These are phyloP conservation scores for Mantis religiosa DNA, from an alignment of 2,888 invertebrate genomes.

Conservation along the genomic window DNA sequence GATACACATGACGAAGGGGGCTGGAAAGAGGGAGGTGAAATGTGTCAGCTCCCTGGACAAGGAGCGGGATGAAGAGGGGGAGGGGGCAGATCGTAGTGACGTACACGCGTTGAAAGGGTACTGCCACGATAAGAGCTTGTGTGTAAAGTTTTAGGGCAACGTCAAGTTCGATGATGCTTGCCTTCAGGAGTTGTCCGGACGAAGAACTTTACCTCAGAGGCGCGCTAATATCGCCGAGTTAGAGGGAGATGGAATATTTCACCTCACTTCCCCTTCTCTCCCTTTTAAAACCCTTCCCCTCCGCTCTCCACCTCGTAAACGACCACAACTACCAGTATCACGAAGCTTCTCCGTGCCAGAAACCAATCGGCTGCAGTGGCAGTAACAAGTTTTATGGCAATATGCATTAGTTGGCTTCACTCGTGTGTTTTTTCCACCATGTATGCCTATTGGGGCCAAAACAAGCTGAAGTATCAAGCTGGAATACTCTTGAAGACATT, in stretches of 20 bases:
- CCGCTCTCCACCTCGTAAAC: not conserved
- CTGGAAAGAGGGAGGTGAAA: not conserved
- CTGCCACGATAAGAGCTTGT: not conserved
- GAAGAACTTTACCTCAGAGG: not conserved
- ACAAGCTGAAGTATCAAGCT: not conserved
- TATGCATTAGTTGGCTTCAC: not conserved
- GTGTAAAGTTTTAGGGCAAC: not conserved
- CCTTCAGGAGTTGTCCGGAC: not conserved
- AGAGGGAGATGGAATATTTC: too few species aligned
- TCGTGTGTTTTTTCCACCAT: not conserved
- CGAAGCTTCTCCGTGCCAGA: not conserved
- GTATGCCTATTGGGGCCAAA: not conserved
- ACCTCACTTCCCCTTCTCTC: not conserved
- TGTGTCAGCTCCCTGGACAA: not conserved
- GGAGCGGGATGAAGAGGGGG: not conserved
- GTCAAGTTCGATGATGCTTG: not conserved
- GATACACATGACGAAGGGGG: not conserved
- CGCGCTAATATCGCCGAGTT: not conserved
- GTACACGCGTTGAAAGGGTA: not conserved
- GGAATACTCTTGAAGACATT: not conserved
- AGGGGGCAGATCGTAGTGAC: not conserved
- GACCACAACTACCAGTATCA: not conserved
- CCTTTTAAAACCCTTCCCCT: not conserved
- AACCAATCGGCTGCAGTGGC: not conserved
- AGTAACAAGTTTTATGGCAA: not conserved